A percentile compares a stretch with the other conserved stretches of the same genome.
Evolutionary conservation across 2,888 invertebrate species (phyloP).

Genomic region (Phytoseiulus persimilis): DNA sequence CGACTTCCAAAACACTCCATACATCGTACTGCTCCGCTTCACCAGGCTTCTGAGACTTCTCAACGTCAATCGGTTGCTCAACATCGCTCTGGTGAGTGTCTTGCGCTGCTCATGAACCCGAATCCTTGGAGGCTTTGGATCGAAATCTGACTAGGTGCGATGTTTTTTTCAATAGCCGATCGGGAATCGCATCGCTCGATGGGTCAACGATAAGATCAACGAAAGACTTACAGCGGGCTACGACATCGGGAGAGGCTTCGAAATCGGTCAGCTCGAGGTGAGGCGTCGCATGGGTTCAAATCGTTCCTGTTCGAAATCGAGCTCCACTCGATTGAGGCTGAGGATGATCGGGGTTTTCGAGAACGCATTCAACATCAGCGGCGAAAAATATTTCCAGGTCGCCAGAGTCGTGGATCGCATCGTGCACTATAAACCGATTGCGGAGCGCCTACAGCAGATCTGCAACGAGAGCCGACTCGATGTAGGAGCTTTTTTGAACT

Average conservation of each 20-base stretch:
- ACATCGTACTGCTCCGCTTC: conserved; percentile 50
- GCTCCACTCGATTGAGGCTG: too few relatives aligned
- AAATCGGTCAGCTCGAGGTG: conserved; percentile 59
- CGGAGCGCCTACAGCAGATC: conserved; percentile 46
- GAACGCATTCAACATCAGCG: too few relatives aligned
- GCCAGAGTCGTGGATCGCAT: conserved; percentile 53
- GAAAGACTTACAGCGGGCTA: conserved; percentile 58
- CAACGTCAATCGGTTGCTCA: conserved; percentile 37
- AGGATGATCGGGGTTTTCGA: too few relatives aligned
- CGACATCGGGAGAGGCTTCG: conserved; percentile 60
- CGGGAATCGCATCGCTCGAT: conserved; percentile 21
- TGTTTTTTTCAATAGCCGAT: conserved; percentile 37
- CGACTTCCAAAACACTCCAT: conserved; percentile 13
- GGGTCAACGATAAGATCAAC: conserved; percentile 54
- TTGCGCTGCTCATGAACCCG: too few relatives aligned
- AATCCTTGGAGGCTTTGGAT: conserved; percentile 47
- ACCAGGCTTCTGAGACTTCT: conserved; percentile 53
- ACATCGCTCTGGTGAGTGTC: conserved; percentile 25
- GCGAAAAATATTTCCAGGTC: not conserved
- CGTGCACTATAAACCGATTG: conserved; percentile 50
- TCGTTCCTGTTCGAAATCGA: too few relatives aligned
- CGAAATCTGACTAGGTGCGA: too few relatives aligned
- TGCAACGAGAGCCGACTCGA: conserved; percentile 40
- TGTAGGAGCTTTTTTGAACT: not conserved
- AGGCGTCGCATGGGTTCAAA: too few relatives aligned